These are phyloP conservation scores for Terebella lapidaria DNA, from an alignment of 2,888 invertebrate genomes.

Conservation along the genomic window DNA sequence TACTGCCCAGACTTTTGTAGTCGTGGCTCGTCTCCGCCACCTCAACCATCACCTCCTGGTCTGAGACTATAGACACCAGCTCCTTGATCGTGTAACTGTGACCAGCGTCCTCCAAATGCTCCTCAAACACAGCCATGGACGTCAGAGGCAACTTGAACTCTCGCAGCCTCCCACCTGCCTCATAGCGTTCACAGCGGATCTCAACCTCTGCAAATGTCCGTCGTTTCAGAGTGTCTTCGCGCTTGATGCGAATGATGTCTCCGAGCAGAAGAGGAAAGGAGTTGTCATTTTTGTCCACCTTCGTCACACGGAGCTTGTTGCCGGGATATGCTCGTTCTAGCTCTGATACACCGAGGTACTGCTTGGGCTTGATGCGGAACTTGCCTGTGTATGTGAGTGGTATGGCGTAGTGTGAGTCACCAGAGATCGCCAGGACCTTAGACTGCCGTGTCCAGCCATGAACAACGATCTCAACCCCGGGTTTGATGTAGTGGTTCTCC, in stretches of 20 bases:
- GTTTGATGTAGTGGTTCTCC: slow-evolving; percentile 23
- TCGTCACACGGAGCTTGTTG: slow-evolving; percentile 15
- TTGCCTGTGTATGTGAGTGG: slow-evolving; percentile 27
- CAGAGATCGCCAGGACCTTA: slow-evolving; percentile 22
- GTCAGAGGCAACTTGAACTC: slow-evolving; percentile 20
- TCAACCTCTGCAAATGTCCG: background rate
- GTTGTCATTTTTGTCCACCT: slow-evolving; percentile 4
- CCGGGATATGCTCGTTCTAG: slow-evolving; percentile 20
- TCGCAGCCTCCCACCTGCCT: slow-evolving; percentile 4
- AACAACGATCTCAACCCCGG: slow-evolving; percentile 24
- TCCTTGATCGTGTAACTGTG: slow-evolving; percentile 19
- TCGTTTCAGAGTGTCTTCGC: slow-evolving; percentile 6
- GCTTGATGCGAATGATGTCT: slow-evolving; percentile 18
- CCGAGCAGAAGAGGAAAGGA: slow-evolving; percentile 12
- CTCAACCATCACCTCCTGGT: slow-evolving; percentile 21
- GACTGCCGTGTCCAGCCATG: slow-evolving; percentile 28
- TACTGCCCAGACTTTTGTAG: background rate
- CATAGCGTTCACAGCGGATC: slow-evolving; percentile 17
- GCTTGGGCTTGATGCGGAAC: slow-evolving; percentile 19
- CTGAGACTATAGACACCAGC: slow-evolving; percentile 17
- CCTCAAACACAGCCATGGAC: slow-evolving; percentile 20
- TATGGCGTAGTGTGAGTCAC: slow-evolving; percentile 17
- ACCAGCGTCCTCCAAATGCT: slow-evolving; percentile 18
- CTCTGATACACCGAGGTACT: slow-evolving; percentile 18
- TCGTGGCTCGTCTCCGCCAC: slow-evolving; percentile 17